Conservation (phyloP, 1,140 invertebrate genomes). For the Drosophila pallidifrons region DNA sequence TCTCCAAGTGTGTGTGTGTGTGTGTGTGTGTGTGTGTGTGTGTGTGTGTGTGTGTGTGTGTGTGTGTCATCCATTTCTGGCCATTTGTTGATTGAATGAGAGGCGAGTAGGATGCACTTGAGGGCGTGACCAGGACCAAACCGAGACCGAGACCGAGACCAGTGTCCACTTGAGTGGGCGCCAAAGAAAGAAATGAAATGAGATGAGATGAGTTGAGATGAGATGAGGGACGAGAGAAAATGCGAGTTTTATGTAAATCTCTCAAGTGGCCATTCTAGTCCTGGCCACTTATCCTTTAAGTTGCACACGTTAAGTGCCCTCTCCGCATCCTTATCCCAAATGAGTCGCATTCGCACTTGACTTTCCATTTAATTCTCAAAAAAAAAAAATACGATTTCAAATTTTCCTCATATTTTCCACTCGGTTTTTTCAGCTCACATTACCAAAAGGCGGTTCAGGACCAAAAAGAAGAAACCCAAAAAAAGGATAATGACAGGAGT, state of each 20-base stretch:
- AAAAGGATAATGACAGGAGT: constrained; percentile 70
- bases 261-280: constrained; percentile 42
- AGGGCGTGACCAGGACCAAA: constrained; percentile 16
- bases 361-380: constrained; percentile 16
- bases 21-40: constrained; percentile 1
- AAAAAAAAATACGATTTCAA: too few relatives aligned
- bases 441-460: constrained; percentile 33
- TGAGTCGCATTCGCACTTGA: constrained; percentile 35
- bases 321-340: constrained; percentile 22
- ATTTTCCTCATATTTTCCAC: background rate
- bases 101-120: constrained; percentile 28
- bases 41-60: background rate
- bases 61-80: background rate
- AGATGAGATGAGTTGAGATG: background rate
- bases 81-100: constrained; percentile 37
- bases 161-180: constrained; percentile 53
- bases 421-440: constrained; percentile 18
- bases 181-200: constrained; percentile 10
- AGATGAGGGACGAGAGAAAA: constrained; percentile 33
- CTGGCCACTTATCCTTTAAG: constrained; percentile 55
- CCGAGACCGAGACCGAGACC: background rate
- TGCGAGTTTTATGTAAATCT: constrained; percentile 74
- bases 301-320: constrained; percentile 40
- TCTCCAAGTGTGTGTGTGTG: background rate
- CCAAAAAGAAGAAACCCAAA: constrained; percentile 19